A percentile compares a stretch with the other conserved stretches of the same genome.
Evolutionary conservation across 2,113 vertebrate genomes (phyloP).

Genomic region (Varanus komodoensis): DNA sequence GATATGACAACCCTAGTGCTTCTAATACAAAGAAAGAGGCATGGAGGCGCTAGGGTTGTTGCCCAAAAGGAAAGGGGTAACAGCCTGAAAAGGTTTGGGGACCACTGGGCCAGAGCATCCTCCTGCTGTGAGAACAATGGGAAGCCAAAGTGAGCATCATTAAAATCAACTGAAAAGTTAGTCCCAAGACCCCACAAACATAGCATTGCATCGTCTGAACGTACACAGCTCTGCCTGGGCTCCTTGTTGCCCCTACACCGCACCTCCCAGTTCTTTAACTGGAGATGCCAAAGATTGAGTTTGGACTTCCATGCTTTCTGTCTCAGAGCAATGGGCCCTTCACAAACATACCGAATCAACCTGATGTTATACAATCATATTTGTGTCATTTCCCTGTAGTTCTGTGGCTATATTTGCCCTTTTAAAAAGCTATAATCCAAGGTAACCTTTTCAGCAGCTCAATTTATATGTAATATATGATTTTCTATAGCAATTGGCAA

Average conservation of each 20-base stretch:
- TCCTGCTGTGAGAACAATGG: background rate
- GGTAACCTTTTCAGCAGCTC: constrained; percentile 21
- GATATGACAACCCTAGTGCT: no score
- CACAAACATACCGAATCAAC: constrained; percentile 4
- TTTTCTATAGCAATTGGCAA: constrained; percentile 44
- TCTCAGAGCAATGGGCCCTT: background rate
- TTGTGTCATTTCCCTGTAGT: constrained; percentile 13
- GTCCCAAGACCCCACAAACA: background rate
- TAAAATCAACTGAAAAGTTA: background rate
- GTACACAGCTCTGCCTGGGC: background rate
- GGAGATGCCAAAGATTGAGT: background rate
- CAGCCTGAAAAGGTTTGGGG: no score
- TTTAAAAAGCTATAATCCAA: constrained; percentile 10
- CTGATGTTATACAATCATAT: background rate
- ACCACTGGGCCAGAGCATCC: background rate
- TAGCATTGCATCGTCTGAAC: background rate
- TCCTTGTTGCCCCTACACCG: background rate
- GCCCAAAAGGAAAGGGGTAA: no score
- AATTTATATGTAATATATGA: constrained; percentile 13
- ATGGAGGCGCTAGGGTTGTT: no score
- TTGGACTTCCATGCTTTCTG: background rate
- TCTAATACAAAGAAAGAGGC: no score
- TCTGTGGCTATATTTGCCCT: background rate
- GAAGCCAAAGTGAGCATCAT: background rate
- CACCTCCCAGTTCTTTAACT: background rate